A percentile compares a stretch with the other conserved stretches of the same genome.
Evolutionary conservation across 2,113 vertebrate genomes (phyloP).

Genomic region (Oriolus oriolus): DNA sequence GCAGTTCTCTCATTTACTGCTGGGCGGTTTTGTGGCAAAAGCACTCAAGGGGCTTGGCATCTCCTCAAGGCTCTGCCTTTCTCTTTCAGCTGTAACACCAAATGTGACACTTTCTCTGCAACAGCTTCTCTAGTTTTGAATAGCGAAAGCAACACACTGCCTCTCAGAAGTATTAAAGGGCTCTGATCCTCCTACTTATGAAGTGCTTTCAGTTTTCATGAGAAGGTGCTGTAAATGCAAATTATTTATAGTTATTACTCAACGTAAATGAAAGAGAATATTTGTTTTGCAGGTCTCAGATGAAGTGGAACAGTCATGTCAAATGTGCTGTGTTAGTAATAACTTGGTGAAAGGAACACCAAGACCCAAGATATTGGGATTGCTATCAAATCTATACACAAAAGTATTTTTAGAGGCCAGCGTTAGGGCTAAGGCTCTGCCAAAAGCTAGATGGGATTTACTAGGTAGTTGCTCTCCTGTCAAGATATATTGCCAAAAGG

Average conservation of each 20-base stretch:
- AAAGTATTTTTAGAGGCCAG: not conserved
- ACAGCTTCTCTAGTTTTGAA: not conserved
- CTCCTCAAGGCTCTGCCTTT: not conserved
- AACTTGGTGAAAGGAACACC: not conserved
- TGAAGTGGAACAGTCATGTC: not conserved
- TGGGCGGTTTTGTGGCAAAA: slow-evolving; percentile 1
- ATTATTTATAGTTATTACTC: not conserved
- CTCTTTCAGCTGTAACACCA: not conserved
- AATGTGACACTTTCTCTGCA: not conserved
- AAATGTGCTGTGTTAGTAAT: not conserved
- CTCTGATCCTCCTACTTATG: not conserved
- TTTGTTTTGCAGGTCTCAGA: not conserved
- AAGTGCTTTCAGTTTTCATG: not conserved
- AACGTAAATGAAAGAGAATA: not conserved
- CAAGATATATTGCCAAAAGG: not conserved
- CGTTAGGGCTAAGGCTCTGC: not conserved
- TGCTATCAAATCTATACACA: not conserved
- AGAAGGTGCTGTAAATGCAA: not conserved
- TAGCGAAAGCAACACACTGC: not conserved
- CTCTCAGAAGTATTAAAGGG: not conserved
- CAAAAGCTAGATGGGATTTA: not conserved
- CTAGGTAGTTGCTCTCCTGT: not conserved
- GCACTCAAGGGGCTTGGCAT: not conserved
- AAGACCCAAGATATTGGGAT: not conserved
- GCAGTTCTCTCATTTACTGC: slow-evolving; percentile 1